These are phyloP conservation scores for Hyposoter dolosus DNA, from an alignment of 2,888 invertebrate genomes.

Conservation along the genomic window DNA sequence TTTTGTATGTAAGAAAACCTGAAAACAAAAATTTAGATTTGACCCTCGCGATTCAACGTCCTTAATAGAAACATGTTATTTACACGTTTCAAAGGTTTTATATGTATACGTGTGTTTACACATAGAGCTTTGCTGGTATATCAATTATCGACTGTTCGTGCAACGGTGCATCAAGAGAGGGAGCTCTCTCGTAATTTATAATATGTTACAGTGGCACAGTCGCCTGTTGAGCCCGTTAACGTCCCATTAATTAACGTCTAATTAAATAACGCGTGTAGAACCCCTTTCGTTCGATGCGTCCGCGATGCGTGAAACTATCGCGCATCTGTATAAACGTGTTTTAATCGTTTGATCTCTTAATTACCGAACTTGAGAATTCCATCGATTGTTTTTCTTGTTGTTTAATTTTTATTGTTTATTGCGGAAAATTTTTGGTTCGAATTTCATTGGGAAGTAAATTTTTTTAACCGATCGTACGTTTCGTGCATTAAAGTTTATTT, in stretches of 20 bases:
- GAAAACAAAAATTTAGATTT: no score
- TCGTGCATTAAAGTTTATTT: not conserved
- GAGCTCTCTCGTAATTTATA: conserved; percentile 43
- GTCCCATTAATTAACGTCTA: conserved; percentile 75
- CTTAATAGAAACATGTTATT: conserved; percentile 42
- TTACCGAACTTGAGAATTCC: conserved; percentile 12
- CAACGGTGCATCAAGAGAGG: conserved; percentile 52
- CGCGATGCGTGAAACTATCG: conserved; percentile 48
- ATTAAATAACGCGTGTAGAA: conserved; percentile 54
- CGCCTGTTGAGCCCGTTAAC: conserved; percentile 67
- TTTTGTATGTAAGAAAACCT: no score
- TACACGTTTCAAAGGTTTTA: conserved; percentile 37
- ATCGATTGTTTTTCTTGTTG: conserved; percentile 6
- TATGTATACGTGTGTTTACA: conserved; percentile 20
- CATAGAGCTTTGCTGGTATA: conserved; percentile 26
- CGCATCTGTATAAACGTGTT: conserved; percentile 44
- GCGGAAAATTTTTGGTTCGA: not conserved
- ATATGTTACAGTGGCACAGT: conserved; percentile 69
- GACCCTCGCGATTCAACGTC: no score
- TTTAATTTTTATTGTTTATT: not conserved
- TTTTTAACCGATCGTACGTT: not conserved
- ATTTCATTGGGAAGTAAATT: not conserved
- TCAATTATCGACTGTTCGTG: conserved; percentile 57
- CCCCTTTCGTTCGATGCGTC: conserved; percentile 48
- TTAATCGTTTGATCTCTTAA: conserved; percentile 50